Conservation (phyloP, 2,888 invertebrate genomes). For the Loripinus fragilis region DNA sequence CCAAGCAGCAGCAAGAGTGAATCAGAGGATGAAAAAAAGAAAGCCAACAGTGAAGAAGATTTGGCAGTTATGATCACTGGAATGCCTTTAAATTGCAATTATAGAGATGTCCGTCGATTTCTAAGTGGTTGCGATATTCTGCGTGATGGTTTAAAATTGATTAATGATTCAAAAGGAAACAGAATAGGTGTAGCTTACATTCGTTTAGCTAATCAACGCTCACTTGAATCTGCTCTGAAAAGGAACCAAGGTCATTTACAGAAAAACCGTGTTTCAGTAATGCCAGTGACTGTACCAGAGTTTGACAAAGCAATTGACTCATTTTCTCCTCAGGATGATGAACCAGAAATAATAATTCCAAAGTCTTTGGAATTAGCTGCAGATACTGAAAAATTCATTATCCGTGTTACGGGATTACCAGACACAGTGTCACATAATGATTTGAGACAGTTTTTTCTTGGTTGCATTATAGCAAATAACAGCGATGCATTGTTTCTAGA, state of each 20-base stretch:
- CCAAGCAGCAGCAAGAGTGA: constrained; percentile 4
- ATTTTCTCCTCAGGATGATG: constrained; percentile 45
- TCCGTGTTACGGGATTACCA: constrained; percentile 67
- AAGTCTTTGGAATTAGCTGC: neutral
- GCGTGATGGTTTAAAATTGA: constrained; percentile 93
- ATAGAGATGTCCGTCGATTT: constrained; percentile 92
- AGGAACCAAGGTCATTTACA: constrained; percentile 87
- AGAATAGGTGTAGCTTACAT: constrained; percentile 91
- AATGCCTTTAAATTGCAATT: constrained; percentile 89
- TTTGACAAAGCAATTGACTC: constrained; percentile 91
- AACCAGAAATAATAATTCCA: constrained; percentile 27
- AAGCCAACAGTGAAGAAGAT: constrained; percentile 17
- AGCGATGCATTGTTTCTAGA: constrained; percentile 87
- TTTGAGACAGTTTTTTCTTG: constrained; percentile 96
- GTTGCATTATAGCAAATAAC: constrained; percentile 89
- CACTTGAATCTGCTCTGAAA: constrained; percentile 89
- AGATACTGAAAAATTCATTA: constrained; percentile 42
- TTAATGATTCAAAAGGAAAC: constrained; percentile 91
- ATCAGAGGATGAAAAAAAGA: neutral
- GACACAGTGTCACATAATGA: constrained; percentile 85
- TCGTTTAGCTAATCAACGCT: constrained; percentile 89
- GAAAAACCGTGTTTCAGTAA: constrained; percentile 88
- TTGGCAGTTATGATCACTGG: constrained; percentile 42
- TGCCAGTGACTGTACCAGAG: constrained; percentile 88
- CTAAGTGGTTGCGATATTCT: constrained; percentile 91